phyloP scores from a whole-genome alignment of 2,797 vertebrate species.

The Spinus olivaceus region DNA sequence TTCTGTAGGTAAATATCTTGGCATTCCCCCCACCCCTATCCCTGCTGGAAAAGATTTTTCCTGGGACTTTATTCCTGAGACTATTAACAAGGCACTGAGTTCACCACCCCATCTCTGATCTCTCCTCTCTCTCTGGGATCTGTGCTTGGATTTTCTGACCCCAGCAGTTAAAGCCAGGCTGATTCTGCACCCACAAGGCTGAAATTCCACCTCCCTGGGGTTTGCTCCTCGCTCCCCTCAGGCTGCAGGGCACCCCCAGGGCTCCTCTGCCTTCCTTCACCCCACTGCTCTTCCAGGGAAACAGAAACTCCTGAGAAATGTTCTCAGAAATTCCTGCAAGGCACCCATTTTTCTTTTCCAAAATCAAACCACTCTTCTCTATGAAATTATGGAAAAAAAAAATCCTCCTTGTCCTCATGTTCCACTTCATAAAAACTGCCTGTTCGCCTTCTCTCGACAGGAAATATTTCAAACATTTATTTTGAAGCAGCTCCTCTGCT shows the following conservation, averaged over 20 bases:
- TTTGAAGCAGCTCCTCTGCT: neutral
- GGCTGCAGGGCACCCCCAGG: neutral
- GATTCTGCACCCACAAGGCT: neutral
- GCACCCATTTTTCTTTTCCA: neutral
- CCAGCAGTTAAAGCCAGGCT: neutral
- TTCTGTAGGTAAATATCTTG: neutral
- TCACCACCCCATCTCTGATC: neutral
- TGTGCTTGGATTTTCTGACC: neutral
- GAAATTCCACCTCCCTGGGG: neutral
- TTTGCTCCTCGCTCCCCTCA: neutral
- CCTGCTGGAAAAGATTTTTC: neutral
- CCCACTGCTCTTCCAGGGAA: neutral
- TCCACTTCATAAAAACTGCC: constrained; percentile 1
- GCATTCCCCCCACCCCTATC: neutral
- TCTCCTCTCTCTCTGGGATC: neutral
- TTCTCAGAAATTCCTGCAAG: neutral
- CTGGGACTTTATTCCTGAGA: neutral
- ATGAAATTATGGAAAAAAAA: neutral
- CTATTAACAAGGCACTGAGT: neutral
- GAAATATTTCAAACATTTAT: constrained; percentile 25
- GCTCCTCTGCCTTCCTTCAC: neutral
- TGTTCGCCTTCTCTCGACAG: neutral
- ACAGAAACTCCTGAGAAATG: neutral
- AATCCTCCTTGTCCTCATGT: neutral
- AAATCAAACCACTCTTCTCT: neutral